These are phyloP conservation scores for Leptobrachium ailaonicum DNA, from an alignment of 2,113 vertebrate species.

Conservation along the genomic window DNA sequence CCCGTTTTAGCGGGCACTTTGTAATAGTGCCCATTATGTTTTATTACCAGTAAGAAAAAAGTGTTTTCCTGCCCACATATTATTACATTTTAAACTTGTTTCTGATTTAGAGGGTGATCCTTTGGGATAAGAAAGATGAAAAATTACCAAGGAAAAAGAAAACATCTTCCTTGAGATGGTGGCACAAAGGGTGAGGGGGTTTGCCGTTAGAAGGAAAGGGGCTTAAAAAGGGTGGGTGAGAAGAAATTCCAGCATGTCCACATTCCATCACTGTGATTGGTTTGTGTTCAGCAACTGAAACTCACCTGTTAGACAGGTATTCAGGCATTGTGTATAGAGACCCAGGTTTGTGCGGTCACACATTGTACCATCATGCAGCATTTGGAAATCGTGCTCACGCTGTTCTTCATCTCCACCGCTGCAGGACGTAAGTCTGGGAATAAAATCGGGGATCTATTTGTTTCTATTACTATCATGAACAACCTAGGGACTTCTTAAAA, in stretches of 20 bases:
- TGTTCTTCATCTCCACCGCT: constrained; percentile 11
- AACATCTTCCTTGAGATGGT: neutral
- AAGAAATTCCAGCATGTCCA: constrained; percentile 38
- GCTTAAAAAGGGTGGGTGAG: constrained; percentile 23
- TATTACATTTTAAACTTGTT: too few relatives aligned
- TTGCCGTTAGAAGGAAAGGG: neutral
- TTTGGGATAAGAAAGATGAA: neutral
- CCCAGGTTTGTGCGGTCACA: neutral
- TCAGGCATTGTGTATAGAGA: neutral
- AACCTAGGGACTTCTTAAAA: too few relatives aligned
- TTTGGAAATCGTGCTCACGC: neutral
- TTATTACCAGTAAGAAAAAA: too few relatives aligned
- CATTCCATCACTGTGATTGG: constrained; percentile 41
- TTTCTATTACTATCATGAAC: too few relatives aligned
- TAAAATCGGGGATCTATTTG: too few relatives aligned
- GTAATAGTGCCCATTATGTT: too few relatives aligned
- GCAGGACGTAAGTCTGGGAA: constrained; percentile 19
- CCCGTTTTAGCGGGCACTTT: too few relatives aligned
- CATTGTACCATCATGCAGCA: constrained; percentile 6
- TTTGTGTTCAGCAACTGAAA: constrained; percentile 19
- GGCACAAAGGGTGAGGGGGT: neutral
- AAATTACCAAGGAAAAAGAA: too few relatives aligned
- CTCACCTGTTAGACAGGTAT: constrained; percentile 18
- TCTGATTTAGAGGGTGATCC: too few relatives aligned
- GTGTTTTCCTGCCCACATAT: too few relatives aligned